Evolutionary conservation across 1,140 invertebrate species (phyloP), one percentile per base, ranked within the genome.

Genomic region (Campoletis sonorensis): DNA sequence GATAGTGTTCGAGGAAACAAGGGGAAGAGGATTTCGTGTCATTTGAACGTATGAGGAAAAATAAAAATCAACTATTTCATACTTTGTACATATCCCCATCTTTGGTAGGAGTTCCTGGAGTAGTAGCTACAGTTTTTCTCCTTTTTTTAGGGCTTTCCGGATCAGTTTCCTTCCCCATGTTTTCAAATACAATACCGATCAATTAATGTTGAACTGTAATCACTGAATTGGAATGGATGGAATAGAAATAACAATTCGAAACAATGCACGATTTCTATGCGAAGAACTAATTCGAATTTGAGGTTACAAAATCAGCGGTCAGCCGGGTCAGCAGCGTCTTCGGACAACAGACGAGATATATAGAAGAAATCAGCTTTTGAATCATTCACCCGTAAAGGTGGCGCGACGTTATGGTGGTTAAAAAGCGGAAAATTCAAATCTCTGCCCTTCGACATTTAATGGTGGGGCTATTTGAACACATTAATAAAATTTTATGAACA

Each of bases 51-150:
- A n/a, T n/a, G n/a, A n/a, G n/a, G n/a, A n/a, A n/a, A n/a, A n/a
- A n/a, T n/a, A n/a, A n/a, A n/a, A n/a, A n/a, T n/a, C n/a, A n/a
- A 16, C 11, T 64, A 71, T 64, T 71, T 37, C n/a, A 84, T 85
- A 92, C 91, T 85, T 92, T 90, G n/a, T 92, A 92, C 84, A 89
- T 88, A 71, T 92, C 90, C 77, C 86, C 88, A 18, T 90, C 87
- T 75, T 87, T 90, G 49, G 83, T 0, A 10, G 82, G 71, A 5
- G 83, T 84, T 54, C 81, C 79, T 54, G n/a, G 78, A 27, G 85
- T 81, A 72, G 64, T 49, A 40, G 76, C 73, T 64, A 79, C 81
- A 58, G 89, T 86, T 81, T 90, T 88, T 72, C 86, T 87, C 13
- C 87, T 87, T 68, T 89, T 90, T 71, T 90, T 90, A 4, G 86